Conservation (phyloP, 2,797 vertebrate species). For the Philypnodon macrostomus region DNA sequence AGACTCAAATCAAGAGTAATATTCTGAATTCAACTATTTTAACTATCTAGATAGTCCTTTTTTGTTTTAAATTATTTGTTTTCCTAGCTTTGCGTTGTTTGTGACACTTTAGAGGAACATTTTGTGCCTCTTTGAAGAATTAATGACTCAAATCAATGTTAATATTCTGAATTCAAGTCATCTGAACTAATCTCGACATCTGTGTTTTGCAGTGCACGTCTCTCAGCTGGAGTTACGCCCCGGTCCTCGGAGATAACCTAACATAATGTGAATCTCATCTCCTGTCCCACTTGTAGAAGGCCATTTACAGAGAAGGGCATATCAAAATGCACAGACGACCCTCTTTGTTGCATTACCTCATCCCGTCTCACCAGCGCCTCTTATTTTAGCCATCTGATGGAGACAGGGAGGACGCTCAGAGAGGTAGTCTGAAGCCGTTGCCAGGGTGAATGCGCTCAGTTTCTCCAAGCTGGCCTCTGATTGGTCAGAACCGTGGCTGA, state of each 20-base stretch:
- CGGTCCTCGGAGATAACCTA: conserved; percentile 27
- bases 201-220: too few relatives aligned
- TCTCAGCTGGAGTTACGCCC: conserved; percentile 32
- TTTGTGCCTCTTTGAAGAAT: too few relatives aligned
- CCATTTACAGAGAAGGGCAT: conserved; percentile 10
- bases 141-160: too few relatives aligned
- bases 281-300: not conserved
- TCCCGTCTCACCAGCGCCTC: conserved; percentile 33
- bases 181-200: too few relatives aligned
- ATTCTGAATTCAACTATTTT: too few relatives aligned
- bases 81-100: too few relatives aligned
- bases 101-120: too few relatives aligned
- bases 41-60: too few relatives aligned
- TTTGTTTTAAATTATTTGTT: too few relatives aligned
- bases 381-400: conserved; percentile 56
- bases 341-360: conserved; percentile 16
- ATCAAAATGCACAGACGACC: conserved; percentile 2
- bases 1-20: too few relatives aligned
- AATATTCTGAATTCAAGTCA: too few relatives aligned
- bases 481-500: conserved; percentile 59
- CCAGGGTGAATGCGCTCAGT: conserved; percentile 65
- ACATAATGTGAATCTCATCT: conserved; percentile 3
- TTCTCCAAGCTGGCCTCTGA: conserved; percentile 62
- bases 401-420: conserved; percentile 45
- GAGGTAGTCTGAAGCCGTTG: conserved; percentile 71